A percentile compares a stretch with the other conserved stretches of the same genome.
These are phyloP conservation scores for Ambastaia sidthimunki DNA, from an alignment of 2,797 vertebrate genomes.

Conservation along the genomic window DNA sequence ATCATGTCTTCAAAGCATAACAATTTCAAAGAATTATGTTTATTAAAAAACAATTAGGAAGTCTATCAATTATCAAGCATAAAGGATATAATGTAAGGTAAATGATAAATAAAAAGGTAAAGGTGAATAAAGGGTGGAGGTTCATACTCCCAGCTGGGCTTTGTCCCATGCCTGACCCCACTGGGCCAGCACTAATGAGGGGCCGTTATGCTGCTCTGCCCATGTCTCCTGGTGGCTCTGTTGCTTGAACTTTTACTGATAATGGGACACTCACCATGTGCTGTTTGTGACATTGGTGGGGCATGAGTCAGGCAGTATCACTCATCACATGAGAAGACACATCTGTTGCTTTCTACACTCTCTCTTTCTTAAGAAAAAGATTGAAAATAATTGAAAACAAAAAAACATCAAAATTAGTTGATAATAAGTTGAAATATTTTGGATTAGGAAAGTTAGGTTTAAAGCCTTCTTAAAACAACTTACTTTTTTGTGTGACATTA, in stretches of 20 bases:
- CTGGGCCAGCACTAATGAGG: slow-evolving; percentile 54
- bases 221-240: slow-evolving; percentile 39
- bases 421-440: not conserved
- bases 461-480: too few species aligned
- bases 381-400: too few species aligned
- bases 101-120: slow-evolving; percentile 41
- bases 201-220: slow-evolving; percentile 47
- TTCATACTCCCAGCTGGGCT: slow-evolving; percentile 55
- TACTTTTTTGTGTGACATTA: too few species aligned
- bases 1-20: not conserved
- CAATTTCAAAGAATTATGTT: not conserved
- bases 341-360: slow-evolving; percentile 44
- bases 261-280: slow-evolving; percentile 51
- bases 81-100: slow-evolving; percentile 32
- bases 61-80: slow-evolving; percentile 6
- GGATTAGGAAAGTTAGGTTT: too few species aligned
- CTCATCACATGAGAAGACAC: slow-evolving; percentile 37
- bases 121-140: slow-evolving; percentile 31
- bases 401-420: too few species aligned
- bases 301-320: slow-evolving; percentile 47
- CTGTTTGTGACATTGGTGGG: slow-evolving; percentile 54
- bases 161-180: slow-evolving; percentile 61
- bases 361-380: not conserved
- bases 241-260: slow-evolving; percentile 61
- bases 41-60: not conserved